Evolutionary conservation across 2,888 invertebrate species (phyloP).

Genomic region (Agrotis segetum): DNA sequence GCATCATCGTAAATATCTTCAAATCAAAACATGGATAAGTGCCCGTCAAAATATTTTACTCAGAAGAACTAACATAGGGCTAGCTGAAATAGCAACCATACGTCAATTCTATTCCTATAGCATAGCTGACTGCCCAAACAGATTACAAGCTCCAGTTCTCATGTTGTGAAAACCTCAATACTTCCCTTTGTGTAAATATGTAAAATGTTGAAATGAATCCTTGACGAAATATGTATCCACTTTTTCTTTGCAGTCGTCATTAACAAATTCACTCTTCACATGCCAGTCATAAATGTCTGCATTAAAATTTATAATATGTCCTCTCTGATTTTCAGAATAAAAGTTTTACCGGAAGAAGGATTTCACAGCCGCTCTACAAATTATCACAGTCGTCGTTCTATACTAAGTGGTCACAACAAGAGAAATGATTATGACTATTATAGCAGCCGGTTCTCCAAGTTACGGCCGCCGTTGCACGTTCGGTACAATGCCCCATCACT

Average conservation of each 20-base stretch:
- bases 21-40: constrained; percentile 59
- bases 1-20: constrained; percentile 37
- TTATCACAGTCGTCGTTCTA: constrained; percentile 69
- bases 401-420: constrained; percentile 65
- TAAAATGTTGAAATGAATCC: constrained; percentile 55
- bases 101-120: constrained; percentile 76
- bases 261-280: constrained; percentile 46
- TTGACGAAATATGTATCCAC: constrained; percentile 32
- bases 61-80: constrained; percentile 62
- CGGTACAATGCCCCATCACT: constrained; percentile 70
- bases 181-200: constrained; percentile 72
- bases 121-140: constrained; percentile 60
- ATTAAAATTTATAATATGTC: constrained; percentile 22
- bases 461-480: constrained; percentile 74
- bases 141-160: constrained; percentile 66
- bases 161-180: constrained; percentile 63
- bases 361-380: constrained; percentile 48
- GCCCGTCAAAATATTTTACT: constrained; percentile 69
- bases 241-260: constrained; percentile 56
- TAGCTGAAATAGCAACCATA: constrained; percentile 72
- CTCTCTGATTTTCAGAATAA: constrained; percentile 73
- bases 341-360: constrained; percentile 71
- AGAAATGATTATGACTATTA: constrained; percentile 84
- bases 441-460: constrained; percentile 78
- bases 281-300: constrained; percentile 39